Evolutionary conservation across 2,888 invertebrate genomes (phyloP), one percentile per base, ranked within the genome.

Genomic region (Noctua fimbriata): DNA sequence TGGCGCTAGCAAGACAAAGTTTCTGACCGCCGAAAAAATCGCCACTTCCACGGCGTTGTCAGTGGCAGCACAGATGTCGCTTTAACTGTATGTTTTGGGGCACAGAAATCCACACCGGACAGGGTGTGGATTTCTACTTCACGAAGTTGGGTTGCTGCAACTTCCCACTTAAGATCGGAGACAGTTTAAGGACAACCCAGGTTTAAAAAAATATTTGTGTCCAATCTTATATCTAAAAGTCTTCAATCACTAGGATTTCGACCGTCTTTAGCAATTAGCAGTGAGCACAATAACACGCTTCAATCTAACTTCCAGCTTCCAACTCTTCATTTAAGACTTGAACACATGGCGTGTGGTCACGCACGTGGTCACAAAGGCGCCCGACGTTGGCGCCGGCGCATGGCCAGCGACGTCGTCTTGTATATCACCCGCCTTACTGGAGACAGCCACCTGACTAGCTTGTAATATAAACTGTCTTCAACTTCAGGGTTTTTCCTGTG

Each of bases 321-420:
- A 70, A 32, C 21, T 77, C 12, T 9, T 75, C 21, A 69, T 47
- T 67, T 21, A 44, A 79, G 58, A 32, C 60, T n/a, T 63, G 55
- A 84, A 70, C 85, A 77, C 79, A 85, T 85, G 83, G 49, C 80
- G 73, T 81, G 81, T 73, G 78, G 86, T 86, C 84, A 86, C 78
- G 87, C 86, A 86, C 78, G 87, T 84, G 86, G 82, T 76, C 81
- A 77, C 87, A 78, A 6, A 67, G 84, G 82, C 87, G 84, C 84
- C 78, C 1, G 60, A 44, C 67, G n/a, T 44, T 28, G 67, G 67
- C 55, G 71, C 58, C 71, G 73, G 74, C 83, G 83, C 76, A 82
- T 74, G 67, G 73, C 66, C 69, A 41, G 55, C 73, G 72, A 47
- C 65, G 41, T 55, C 76, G 76, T 73, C 81, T 84, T 81, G 47